Evolutionary conservation across 2,888 invertebrate genomes (phyloP), one percentile per base, ranked within the genome.

Genomic region (Petrophora chlorosata): DNA sequence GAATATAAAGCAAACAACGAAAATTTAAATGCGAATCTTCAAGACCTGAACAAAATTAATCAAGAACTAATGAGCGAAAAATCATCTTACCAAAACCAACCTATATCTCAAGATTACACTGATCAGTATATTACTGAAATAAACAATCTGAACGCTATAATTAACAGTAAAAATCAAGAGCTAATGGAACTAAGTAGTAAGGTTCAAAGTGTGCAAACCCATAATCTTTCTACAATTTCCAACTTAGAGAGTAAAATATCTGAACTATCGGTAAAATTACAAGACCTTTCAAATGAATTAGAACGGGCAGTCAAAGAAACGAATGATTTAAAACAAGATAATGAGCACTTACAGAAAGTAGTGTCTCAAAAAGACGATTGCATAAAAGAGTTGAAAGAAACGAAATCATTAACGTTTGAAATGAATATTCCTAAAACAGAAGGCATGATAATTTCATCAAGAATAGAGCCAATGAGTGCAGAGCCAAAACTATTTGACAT

Each of bases 41-140:
- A 78, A 53, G 89, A 90, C 52, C 61, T 87, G 2, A 73, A 73
- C 50, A 67, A 61, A 67, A 60, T 81, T 38, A 88, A 90, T 59
- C 75, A 80, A 50, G 76, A 79, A 34, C 53, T 88, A 22, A 43
- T 66, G 5, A 44, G 4, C 26, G 76, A 79, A 34, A 82, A 76
- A 55, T 61, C 65, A 25, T 56, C 64, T 12, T 57, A 59, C 12
- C 65, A 59, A 54, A 67, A 76, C 30, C 63, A 69, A 28, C 44
- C 29, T 28, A 40, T 55, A 34, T 12, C 65, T 1, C 76, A 91
- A 5, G 89, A 90, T 69, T 90, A 88, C 61, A 89, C 90, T 4
- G 89, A 89, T 46, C 89, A 89, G 56, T 90, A 88, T 55, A 77
- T 90, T 56, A 88, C 73, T 59, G 93, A 93, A 78, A 92, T 93